A percentile compares a stretch with the other conserved stretches of the same genome.
Conservation (phyloP, 2,797 vertebrate genomes). For the Notoglanidium macrostoma region DNA sequence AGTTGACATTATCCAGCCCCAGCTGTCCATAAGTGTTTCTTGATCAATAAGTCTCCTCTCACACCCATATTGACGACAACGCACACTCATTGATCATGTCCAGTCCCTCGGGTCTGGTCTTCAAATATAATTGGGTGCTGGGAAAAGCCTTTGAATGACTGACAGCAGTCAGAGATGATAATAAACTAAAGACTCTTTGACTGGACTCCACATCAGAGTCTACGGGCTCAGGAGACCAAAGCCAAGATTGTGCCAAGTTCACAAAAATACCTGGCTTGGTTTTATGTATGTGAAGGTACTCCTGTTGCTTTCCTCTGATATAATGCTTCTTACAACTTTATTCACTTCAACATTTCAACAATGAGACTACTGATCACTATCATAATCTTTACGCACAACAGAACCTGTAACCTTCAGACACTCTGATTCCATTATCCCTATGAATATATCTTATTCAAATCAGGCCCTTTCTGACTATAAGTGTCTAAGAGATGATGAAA, state of each 20-base stretch:
- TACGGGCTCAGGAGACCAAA: conserved; percentile 35
- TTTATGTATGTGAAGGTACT: neutral
- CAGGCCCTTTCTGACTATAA: conserved; percentile 53
- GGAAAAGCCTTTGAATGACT: conserved; percentile 72
- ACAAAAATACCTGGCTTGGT: conserved; percentile 2
- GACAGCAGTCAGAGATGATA: conserved; percentile 75
- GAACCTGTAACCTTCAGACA: neutral
- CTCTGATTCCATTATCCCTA: conserved; percentile 10
- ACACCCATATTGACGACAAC: conserved; percentile 84
- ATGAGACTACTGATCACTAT: conserved; percentile 39
- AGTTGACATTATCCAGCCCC: conserved; percentile 89
- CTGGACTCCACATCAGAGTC: conserved; percentile 10
- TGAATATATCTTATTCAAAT: conserved; percentile 34
- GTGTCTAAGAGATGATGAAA: conserved; percentile 79
- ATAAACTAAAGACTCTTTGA: conserved; percentile 54
- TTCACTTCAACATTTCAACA: conserved; percentile 21
- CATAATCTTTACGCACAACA: conserved; percentile 29
- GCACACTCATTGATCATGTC: conserved; percentile 89
- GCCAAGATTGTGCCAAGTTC: conserved; percentile 23
- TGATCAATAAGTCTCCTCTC: conserved; percentile 88
- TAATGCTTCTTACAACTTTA: conserved; percentile 26
- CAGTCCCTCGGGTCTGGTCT: conserved; percentile 82
- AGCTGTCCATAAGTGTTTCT: conserved; percentile 82
- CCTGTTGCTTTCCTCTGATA: conserved; percentile 16
- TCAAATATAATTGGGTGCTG: conserved; percentile 89